Evolutionary conservation across 1,140 invertebrate genomes (phyloP).

Genomic region (Coelopa frigida): DNA sequence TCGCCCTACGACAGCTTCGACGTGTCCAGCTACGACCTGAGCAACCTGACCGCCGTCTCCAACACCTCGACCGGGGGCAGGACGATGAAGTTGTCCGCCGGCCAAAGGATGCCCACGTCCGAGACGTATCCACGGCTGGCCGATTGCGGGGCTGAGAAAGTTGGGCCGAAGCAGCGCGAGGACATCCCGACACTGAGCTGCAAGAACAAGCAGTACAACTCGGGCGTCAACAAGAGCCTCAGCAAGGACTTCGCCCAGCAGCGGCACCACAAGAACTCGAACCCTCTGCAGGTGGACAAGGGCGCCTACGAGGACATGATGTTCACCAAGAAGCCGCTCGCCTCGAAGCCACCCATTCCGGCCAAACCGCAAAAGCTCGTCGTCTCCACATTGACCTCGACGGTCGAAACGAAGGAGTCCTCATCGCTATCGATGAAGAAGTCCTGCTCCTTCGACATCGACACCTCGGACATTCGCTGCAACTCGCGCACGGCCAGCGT

Average conservation of each 20-base stretch:
- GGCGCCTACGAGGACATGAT: slow-evolving; percentile 14
- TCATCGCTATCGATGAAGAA: slow-evolving; percentile 15
- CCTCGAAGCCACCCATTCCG: slow-evolving; percentile 35
- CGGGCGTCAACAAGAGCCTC: slow-evolving; percentile 38
- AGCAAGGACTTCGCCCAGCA: slow-evolving; percentile 42
- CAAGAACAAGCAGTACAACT: slow-evolving; percentile 41
- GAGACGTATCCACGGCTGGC: slow-evolving; percentile 36
- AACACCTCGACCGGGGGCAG: background rate
- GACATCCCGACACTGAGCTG: slow-evolving; percentile 37
- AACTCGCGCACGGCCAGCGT: slow-evolving; percentile 37
- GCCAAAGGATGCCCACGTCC: slow-evolving; percentile 31
- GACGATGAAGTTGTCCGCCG: slow-evolving; percentile 10
- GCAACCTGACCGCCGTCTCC: slow-evolving; percentile 13
- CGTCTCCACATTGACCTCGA: slow-evolving; percentile 26
- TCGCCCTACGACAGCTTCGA: slow-evolving; percentile 33
- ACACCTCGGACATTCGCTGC: slow-evolving; percentile 14
- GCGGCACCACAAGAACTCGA: slow-evolving; percentile 33
- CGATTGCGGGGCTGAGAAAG: background rate
- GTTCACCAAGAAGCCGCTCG: slow-evolving; percentile 28
- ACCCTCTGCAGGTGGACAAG: slow-evolving; percentile 27
- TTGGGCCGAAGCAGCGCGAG: slow-evolving; percentile 15
- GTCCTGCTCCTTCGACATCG: slow-evolving; percentile 38
- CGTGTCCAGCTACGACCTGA: slow-evolving; percentile 36
- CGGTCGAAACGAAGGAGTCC: slow-evolving; percentile 16
- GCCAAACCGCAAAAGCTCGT: slow-evolving; percentile 36